Evolutionary conservation across 2,888 invertebrate genomes (phyloP).

Genomic region (Agrotis ipsilon): DNA sequence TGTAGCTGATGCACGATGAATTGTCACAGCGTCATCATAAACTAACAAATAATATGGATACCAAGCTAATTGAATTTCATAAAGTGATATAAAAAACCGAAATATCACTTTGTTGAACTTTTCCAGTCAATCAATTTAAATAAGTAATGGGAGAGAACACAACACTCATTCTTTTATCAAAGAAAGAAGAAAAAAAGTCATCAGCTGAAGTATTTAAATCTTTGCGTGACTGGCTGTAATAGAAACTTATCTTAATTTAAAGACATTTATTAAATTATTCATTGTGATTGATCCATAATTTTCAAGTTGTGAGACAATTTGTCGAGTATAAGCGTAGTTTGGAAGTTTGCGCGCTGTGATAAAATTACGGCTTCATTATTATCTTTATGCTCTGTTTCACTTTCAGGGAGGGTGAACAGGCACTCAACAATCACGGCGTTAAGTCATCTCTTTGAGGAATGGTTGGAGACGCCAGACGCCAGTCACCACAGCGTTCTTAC

Average conservation of each 20-base stretch:
- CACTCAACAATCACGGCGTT: too few relatives aligned
- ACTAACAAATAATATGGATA: not conserved
- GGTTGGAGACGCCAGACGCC: too few relatives aligned
- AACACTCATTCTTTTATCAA: conserved; percentile 12
- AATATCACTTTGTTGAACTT: conserved; percentile 41
- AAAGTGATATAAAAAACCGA: conserved; percentile 49
- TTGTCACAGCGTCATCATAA: not conserved
- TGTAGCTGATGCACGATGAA: too few relatives aligned
- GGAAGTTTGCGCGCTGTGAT: conserved; percentile 38
- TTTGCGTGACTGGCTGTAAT: conserved; percentile 27
- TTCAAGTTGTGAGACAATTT: conserved; percentile 57
- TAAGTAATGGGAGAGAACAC: conserved; percentile 26
- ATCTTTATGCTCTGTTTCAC: conserved; percentile 51
- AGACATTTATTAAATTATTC: conserved; percentile 62
- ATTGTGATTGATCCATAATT: conserved; percentile 54
- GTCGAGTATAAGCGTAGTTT: conserved; percentile 52
- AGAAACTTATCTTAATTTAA: conserved; percentile 60
- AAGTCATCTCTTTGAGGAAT: too few relatives aligned
- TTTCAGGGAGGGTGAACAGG: not conserved
- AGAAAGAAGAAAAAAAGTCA: conserved; percentile 10
- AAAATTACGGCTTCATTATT: conserved; percentile 56
- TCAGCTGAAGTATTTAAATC: conserved; percentile 48
- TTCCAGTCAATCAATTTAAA: conserved; percentile 30
- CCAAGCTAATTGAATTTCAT: conserved; percentile 15
- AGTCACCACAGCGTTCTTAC: too few relatives aligned